A percentile compares a stretch with the other conserved stretches of the same genome.
Conservation (phyloP, 2,888 invertebrate species). For the Melinaea marsaeus region DNA sequence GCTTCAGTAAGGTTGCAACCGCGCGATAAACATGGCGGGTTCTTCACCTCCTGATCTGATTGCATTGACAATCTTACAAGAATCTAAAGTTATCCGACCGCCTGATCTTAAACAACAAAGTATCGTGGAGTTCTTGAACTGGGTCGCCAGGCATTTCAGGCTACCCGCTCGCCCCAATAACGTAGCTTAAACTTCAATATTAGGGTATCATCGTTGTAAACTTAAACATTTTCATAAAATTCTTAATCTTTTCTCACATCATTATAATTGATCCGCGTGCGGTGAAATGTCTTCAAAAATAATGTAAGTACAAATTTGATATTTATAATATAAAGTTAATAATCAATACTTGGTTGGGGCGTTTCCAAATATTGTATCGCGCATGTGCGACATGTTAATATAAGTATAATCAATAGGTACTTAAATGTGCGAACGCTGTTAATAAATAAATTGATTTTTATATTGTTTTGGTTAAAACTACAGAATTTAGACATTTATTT, state of each 20-base stretch:
- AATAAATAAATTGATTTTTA: no score
- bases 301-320: background rate
- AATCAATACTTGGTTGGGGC: constrained; percentile 2
- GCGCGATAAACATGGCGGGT: constrained; percentile 17
- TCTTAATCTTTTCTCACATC: background rate
- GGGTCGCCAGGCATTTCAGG: constrained; percentile 1
- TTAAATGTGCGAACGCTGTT: no score
- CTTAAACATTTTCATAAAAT: no score
- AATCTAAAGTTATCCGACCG: background rate
- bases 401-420: no score
- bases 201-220: background rate
- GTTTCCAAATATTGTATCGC: background rate
- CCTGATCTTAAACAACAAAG: background rate
- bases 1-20: constrained; percentile 10
- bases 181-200: background rate
- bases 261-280: background rate
- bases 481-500: no score
- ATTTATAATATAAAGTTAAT: background rate
- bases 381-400: background rate
- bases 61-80: background rate
- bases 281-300: background rate
- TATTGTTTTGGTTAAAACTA: no score
- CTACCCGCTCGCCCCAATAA: background rate
- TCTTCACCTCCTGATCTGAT: constrained; percentile 5
- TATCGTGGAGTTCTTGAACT: background rate